phyloP scores from a whole-genome alignment of 2,797 vertebrate genomes.

The Catharus ustulatus region DNA sequence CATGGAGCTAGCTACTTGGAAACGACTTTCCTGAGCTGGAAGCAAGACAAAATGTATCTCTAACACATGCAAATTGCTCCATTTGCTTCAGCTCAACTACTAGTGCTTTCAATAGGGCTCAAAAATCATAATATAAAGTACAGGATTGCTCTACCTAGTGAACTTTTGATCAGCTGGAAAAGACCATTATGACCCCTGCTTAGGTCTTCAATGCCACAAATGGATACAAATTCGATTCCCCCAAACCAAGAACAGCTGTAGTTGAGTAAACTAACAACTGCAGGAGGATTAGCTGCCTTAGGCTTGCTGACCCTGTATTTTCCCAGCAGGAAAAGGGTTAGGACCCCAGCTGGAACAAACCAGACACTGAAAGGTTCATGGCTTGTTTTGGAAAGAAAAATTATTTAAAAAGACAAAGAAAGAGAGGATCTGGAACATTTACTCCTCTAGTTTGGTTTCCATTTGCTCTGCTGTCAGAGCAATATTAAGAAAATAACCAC shows the following conservation, averaged over 20 bases:
- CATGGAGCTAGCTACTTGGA: background rate
- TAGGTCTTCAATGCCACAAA: background rate
- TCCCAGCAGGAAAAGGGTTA: background rate
- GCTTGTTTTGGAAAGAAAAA: background rate
- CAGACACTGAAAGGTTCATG: background rate
- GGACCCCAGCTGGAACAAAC: background rate
- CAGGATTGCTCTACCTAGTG: background rate
- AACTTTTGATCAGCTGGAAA: background rate
- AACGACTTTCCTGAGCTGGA: background rate
- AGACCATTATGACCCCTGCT: background rate
- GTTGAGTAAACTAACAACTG: constrained; percentile 3
- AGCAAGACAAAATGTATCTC: background rate
- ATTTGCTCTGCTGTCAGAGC: background rate
- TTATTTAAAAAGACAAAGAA: background rate
- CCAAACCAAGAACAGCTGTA: constrained; percentile 15
- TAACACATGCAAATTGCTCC: background rate
- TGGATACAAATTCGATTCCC: background rate
- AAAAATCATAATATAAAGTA: background rate
- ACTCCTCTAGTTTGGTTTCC: background rate
- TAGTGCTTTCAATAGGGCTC: background rate
- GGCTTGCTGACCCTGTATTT: background rate
- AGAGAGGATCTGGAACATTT: background rate
- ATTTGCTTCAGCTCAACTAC: background rate
- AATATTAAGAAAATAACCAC: background rate
- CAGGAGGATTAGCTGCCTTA: constrained; percentile 17